These are phyloP conservation scores for Lamellibrachia satsuma DNA, from an alignment of 2,888 invertebrate genomes.

Conservation along the genomic window DNA sequence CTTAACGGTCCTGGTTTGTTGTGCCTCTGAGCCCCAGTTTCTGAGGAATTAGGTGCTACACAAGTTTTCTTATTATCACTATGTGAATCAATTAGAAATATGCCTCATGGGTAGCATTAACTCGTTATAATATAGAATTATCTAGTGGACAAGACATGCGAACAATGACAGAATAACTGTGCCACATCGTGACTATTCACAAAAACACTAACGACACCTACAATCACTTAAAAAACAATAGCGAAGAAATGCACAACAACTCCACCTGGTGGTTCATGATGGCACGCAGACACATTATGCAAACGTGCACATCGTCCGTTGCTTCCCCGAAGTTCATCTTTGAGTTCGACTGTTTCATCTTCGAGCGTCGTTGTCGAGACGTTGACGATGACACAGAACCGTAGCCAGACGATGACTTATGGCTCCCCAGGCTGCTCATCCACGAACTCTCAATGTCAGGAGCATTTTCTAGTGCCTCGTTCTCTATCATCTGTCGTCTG, in stretches of 20 bases:
- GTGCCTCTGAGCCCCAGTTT: too few relatives aligned
- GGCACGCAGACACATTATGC: constrained; percentile 97
- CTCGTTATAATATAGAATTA: too few relatives aligned
- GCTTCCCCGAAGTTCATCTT: constrained; percentile 68
- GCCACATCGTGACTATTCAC: too few relatives aligned
- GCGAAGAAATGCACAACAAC: neutral
- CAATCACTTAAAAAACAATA: neutral
- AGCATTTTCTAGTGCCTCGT: constrained; percentile 34
- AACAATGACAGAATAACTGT: too few relatives aligned
- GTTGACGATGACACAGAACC: neutral
- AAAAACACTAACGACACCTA: too few relatives aligned
- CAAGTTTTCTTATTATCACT: too few relatives aligned
- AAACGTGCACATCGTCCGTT: constrained; percentile 98
- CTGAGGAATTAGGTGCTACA: too few relatives aligned
- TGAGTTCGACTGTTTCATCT: constrained; percentile 42
- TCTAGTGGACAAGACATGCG: too few relatives aligned
- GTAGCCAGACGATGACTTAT: constrained; percentile 22
- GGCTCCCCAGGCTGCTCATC: constrained; percentile 30
- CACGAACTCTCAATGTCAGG: constrained; percentile 42
- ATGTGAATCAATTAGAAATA: too few relatives aligned
- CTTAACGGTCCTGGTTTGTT: too few relatives aligned
- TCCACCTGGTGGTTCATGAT: constrained; percentile 97
- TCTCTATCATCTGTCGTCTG: neutral
- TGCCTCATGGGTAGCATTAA: too few relatives aligned
- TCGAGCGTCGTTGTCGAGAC: neutral